Evolutionary conservation across 2,113 vertebrate species (phyloP).

Genomic region (Vicugna pacos): DNA sequence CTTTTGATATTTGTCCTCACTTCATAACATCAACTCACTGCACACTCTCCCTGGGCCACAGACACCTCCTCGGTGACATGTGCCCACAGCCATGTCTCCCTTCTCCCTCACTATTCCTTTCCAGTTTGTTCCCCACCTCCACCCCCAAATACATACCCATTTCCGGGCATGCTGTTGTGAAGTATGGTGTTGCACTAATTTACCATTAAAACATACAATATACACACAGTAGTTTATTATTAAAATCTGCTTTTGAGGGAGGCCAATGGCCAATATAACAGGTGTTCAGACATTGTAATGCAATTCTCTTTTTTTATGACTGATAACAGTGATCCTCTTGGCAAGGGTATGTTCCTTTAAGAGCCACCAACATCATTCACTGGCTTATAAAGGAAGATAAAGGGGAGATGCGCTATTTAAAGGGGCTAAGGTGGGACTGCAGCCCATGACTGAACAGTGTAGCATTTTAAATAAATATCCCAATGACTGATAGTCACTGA

Average conservation of each 20-base stretch:
- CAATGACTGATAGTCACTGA: neutral
- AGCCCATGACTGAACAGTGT: rapidly evolving
- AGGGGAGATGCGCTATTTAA: neutral
- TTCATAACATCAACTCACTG: rapidly evolving
- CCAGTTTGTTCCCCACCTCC: neutral
- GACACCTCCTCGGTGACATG: rapidly evolving
- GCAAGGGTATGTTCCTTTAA: neutral
- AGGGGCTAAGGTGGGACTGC: neutral
- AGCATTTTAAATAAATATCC: too few species aligned
- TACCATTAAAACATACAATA: rapidly evolving
- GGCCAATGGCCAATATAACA: neutral
- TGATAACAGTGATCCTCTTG: neutral
- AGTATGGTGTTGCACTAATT: too few species aligned
- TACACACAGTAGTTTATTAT: neutral
- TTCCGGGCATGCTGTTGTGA: too few species aligned
- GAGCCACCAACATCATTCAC: neutral
- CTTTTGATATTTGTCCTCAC: neutral
- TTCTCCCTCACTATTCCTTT: neutral
- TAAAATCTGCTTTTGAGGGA: neutral
- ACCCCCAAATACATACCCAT: neutral
- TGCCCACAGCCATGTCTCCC: rapidly evolving
- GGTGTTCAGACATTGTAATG: neutral
- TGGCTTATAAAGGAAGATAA: neutral
- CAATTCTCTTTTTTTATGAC: neutral
- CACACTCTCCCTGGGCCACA: too few species aligned